These are phyloP conservation scores for Stenopsyche tienmushanensis DNA, from an alignment of 1,140 invertebrate species.

Conservation along the genomic window DNA sequence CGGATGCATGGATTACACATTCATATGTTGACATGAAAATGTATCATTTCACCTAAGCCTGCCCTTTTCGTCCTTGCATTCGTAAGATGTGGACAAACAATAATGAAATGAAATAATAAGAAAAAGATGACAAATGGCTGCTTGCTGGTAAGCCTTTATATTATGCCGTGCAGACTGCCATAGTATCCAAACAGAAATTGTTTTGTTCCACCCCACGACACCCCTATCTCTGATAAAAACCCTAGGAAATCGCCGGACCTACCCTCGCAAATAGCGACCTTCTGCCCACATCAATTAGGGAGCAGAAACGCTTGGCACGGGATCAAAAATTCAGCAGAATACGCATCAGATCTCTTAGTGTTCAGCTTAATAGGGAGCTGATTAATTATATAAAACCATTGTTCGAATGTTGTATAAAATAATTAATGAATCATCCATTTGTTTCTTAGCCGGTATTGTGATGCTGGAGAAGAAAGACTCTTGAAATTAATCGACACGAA, in stretches of 20 bases:
- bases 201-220: conserved; percentile 21
- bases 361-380: conserved; percentile 28
- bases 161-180: conserved; percentile 20
- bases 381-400: conserved; percentile 42
- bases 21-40: too few species aligned
- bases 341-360: conserved; percentile 34
- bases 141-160: conserved; percentile 21
- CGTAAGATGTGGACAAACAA: conserved; percentile 24
- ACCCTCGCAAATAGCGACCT: background rate
- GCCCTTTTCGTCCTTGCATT: background rate
- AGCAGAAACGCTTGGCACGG: background rate
- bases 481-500: conserved; percentile 40
- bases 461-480: conserved; percentile 28
- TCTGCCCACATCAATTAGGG: background rate
- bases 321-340: background rate
- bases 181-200: conserved; percentile 26
- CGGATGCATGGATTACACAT: too few species aligned
- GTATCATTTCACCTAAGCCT: too few species aligned
- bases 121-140: conserved; percentile 35
- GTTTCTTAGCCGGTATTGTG: conserved; percentile 39
- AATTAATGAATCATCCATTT: conserved; percentile 42
- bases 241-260: conserved; percentile 16
- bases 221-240: conserved; percentile 22
- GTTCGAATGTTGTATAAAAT: conserved; percentile 43
- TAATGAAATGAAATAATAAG: conserved; percentile 35